Base-by-base conservation (phyloP, 2,888 invertebrate genomes). In the Alloscopus bannaensis region DNA sequence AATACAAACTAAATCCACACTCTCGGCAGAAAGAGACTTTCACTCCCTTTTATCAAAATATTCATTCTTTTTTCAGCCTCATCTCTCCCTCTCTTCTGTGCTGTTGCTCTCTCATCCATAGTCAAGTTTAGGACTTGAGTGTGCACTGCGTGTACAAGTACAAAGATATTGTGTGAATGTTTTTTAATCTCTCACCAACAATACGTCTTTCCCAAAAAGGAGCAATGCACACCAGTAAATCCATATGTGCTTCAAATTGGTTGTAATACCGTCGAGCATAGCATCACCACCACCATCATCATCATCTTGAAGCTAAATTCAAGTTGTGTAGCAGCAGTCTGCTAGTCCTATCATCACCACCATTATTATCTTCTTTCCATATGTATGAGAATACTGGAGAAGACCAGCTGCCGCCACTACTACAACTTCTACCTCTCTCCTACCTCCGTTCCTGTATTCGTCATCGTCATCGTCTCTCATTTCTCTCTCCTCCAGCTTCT, bases 291-390 rank as follows among this genome's bases (percentile, higher is more conserved):
- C 31, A 22, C 50, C 31, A 13, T 36, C 24, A 42, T 18, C 26
- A 18, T 36, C 40, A 22, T 22, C 16, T 20, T 47, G 42, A 16
- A n/a, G n/a, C n/a, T n/a, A n/a, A n/a, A n/a, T n/a, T n/a, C n/a
- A n/a, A n/a, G n/a, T n/a, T n/a, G n/a, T n/a, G n/a, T n/a, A n/a
- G n/a, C n/a, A n/a, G n/a, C n/a, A n/a, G n/a, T n/a, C n/a, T n/a
- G n/a, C n/a, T n/a, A 60, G 47, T n/a, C 52, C 69, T 55, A n/a
- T 45, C 50, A 45, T 70, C 70, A 70, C 55, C 72, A 55, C 68
- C 76, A 69, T 76, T 62, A 66, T 75, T 76, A 76, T 76, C 76
- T 76, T n/a, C 57, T 50, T 62, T 76, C 76, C 76, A 76, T 76
- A 76, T 76, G 76, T 76, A 60, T 36, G 31, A 36, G 42, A 69